These are phyloP conservation scores for Archips crataeganus DNA, from an alignment of 2,888 invertebrate species.

Conservation along the genomic window DNA sequence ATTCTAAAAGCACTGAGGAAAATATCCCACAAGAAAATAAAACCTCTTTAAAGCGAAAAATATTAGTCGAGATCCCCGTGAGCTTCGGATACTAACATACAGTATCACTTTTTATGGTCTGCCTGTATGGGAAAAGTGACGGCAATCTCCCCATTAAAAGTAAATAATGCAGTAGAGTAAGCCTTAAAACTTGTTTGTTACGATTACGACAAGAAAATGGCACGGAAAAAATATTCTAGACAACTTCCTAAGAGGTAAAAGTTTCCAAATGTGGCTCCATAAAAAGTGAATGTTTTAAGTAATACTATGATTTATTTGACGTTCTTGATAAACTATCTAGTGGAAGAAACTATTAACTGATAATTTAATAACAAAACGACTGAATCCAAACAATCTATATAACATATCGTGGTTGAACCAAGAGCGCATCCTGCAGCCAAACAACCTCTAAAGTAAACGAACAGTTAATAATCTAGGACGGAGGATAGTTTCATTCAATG, in stretches of 20 bases:
- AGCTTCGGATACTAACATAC: conserved; percentile 10
- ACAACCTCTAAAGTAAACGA: conserved; percentile 27
- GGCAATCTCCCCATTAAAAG: conserved; percentile 21
- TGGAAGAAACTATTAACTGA: not conserved
- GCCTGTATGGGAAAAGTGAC: conserved; percentile 15
- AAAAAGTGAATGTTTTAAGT: not conserved
- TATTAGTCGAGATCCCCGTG: not conserved
- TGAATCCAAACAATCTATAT: not conserved
- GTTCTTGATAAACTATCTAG: not conserved
- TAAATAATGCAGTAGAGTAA: conserved; percentile 12
- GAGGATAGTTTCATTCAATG: conserved; percentile 5
- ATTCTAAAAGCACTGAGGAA: not conserved
- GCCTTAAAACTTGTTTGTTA: conserved; percentile 15
- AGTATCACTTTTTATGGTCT: conserved; percentile 15
- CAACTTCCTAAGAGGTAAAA: conserved; percentile 7
- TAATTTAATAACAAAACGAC: not conserved
- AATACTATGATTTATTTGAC: not conserved
- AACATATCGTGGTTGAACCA: conserved; percentile 11
- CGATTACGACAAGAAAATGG: not conserved
- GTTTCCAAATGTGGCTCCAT: not conserved
- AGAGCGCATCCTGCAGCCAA: conserved; percentile 8
- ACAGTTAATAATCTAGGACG: conserved; percentile 12
- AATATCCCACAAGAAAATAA: not conserved
- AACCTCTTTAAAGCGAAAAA: conserved; percentile 1
- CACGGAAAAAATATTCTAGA: conserved; percentile 3